Base-by-base conservation (phyloP, 64 coral and sea anemone species). In the Pocillopora damicornis region DNA sequence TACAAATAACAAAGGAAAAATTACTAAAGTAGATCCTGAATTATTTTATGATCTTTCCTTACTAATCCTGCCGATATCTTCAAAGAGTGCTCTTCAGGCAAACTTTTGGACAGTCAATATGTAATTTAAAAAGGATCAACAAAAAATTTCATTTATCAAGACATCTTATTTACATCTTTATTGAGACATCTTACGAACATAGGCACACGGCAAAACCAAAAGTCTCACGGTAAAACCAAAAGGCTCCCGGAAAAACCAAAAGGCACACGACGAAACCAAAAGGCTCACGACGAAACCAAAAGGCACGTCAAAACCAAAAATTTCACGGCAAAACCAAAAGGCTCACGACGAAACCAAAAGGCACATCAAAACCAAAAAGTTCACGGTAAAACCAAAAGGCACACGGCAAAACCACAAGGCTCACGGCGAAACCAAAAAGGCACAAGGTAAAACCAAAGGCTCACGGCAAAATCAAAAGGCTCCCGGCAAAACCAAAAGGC, bases 231-330 rank as follows among this genome's bases (percentile, higher is more conserved):
- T 2, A 78, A 78, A 78, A 78, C 76, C 76, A 78, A 58, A 78
- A 78, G 59, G 38, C 75, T 58, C 75, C 17, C 75, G 15, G 77
- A 51, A 79, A 79, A 26, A 79, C 8, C 51, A 79, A 79, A 79
- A 26, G 20, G 9, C 77, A 26, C 57, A 60, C 38, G 77, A 58
- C 77, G 60, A 79, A 26, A 79, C 8, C 51, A 79, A 79, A 79
- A 26, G 20, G 9, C 77, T 60, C 57, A 60, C 38, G 77, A 58
- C 77, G 60, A 79, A 79, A 79, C 18, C n/a, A 79, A 79, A 79
- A 79, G 0, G 77, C 77, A 79, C 20, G 77, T 22, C 77, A 60
- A 79, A 79, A 79, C 5, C 56, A 76, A 76, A 76, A 76, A 65
- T 4, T 36, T 76, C 74, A 79, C 75, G 51, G 42, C 37, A 58